Base-by-base conservation (phyloP, 2,797 vertebrate species). In the Eulemur mongoz region DNA sequence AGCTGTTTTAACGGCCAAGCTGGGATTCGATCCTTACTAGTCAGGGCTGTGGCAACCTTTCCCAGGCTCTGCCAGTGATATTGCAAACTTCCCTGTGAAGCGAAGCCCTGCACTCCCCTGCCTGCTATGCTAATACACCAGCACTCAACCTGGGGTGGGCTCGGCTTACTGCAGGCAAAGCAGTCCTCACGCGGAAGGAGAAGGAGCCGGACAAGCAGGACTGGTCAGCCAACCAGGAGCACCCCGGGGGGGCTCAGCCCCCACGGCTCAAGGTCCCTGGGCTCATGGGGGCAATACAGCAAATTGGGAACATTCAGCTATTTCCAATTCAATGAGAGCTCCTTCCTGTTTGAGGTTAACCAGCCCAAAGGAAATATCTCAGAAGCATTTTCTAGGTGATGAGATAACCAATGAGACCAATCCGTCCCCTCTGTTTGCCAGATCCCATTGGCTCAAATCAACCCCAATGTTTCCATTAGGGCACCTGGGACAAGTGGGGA, bases 11-110 rank as follows among this genome's bases (percentile, higher is more conserved):
- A 98, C n/a, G 22, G 78, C 65, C 79, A 83, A 32, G 25, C 43
- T 61, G 96, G 96, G 97, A 96, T 87, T 91, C 4, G 5, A 88
- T 90, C 93, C 89, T 83, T 72, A 82, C 80, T 93, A 89, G 91
- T 80, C 95, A 95, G 87, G 78, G 63, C 40, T 25, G 57, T 45
- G 52, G 48, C 20, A 69, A 12, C 15, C 73, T 80, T 82, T 69
- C 83, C 48, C 78, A 61, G 95, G 79, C 89, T 67, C 90, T 50
- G 57, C 54, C 32, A 2, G 27, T 90, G 95, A 82, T 70, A 84
- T 76, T 12, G 86, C 65, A 93, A 85, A 50, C 75, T 80, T 61
- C 43, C 17, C 59, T 38, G 4, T 43, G 63, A 63, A 97, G 67
- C n/a, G 57, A 70, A 97, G 63, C 38, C 43, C 0, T 9, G 18